A percentile compares a stretch with the other conserved stretches of the same genome.
phyloP scores from a whole-genome alignment of 1,140 invertebrate species.

The fruit fly (Drosophila melanogaster) region DNA sequence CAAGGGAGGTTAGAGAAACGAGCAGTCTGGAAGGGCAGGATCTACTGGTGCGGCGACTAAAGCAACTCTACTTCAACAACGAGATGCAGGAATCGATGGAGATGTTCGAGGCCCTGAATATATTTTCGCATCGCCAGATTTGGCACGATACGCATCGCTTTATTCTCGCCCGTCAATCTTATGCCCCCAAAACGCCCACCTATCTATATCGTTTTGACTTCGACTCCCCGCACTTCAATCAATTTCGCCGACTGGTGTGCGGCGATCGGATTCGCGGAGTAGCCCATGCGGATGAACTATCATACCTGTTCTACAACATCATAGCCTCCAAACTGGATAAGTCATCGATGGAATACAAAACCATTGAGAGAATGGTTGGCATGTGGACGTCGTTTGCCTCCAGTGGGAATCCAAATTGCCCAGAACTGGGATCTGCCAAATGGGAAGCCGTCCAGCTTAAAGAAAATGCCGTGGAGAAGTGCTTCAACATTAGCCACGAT shows the following conservation, averaged over 20 bases:
- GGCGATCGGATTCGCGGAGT: conserved; percentile 70
- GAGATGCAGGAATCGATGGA: conserved; percentile 53
- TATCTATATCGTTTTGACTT: conserved; percentile 85
- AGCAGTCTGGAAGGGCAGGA: conserved; percentile 42
- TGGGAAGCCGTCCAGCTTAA: conserved; percentile 49
- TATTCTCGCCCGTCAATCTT: conserved; percentile 61
- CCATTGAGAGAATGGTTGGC: conserved; percentile 78
- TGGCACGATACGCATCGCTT: conserved; percentile 81
- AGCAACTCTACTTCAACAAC: conserved; percentile 61
- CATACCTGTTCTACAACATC: conserved; percentile 86
- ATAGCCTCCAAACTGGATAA: conserved; percentile 46
- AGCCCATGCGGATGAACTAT: conserved; percentile 87
- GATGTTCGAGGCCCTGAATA: conserved; percentile 53
- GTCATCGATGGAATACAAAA: conserved; percentile 61
- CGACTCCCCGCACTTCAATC: conserved; percentile 73
- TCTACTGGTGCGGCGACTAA: conserved; percentile 46
- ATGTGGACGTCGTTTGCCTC: conserved; percentile 85
- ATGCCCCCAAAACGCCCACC: conserved; percentile 64
- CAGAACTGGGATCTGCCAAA: conserved; percentile 19
- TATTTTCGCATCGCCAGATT: conserved; percentile 81
- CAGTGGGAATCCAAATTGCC: conserved; percentile 74
- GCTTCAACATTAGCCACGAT: conserved; percentile 80
- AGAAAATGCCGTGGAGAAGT: conserved; percentile 43
- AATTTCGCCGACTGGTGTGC: conserved; percentile 74
- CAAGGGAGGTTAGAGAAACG: conserved; percentile 53